Evolutionary conservation across 2,113 vertebrate species (phyloP).

Genomic region (Galbula dea): DNA sequence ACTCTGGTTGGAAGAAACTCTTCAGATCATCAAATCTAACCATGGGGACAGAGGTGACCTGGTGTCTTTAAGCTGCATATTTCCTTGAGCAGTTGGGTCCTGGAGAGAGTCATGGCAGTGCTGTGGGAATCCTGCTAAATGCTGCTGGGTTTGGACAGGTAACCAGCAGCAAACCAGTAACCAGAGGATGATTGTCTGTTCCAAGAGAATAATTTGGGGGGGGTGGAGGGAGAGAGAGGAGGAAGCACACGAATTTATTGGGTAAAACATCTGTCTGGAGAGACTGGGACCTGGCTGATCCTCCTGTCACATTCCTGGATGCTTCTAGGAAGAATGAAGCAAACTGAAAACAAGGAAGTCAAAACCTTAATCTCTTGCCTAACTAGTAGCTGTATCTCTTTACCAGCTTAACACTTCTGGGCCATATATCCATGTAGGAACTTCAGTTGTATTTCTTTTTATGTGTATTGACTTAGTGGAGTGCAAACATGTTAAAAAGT

Average conservation of each 20-base stretch:
- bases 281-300: background rate
- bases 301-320: background rate
- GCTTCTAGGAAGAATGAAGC: background rate
- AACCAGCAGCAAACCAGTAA: background rate
- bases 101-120: background rate
- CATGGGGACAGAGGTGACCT: background rate
- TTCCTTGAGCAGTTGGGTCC: background rate
- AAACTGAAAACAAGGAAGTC: background rate
- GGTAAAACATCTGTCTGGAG: background rate
- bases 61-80: fast-evolving
- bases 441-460: slow-evolving; percentile 66
- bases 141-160: background rate
- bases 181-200: background rate
- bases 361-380: background rate
- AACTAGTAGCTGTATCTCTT: slow-evolving; percentile 14
- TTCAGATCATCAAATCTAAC: too few relatives aligned
- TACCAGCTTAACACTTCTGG: slow-evolving; percentile 49
- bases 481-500: slow-evolving; percentile 78
- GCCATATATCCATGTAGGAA: slow-evolving; percentile 45
- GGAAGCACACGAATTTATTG: background rate
- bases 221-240: too few relatives aligned
- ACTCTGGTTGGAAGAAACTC: too few relatives aligned
- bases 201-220: background rate
- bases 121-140: background rate
- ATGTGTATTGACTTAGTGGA: slow-evolving; percentile 74